phyloP scores from a whole-genome alignment of 1,140 invertebrate species.

The Apis dorsata region DNA sequence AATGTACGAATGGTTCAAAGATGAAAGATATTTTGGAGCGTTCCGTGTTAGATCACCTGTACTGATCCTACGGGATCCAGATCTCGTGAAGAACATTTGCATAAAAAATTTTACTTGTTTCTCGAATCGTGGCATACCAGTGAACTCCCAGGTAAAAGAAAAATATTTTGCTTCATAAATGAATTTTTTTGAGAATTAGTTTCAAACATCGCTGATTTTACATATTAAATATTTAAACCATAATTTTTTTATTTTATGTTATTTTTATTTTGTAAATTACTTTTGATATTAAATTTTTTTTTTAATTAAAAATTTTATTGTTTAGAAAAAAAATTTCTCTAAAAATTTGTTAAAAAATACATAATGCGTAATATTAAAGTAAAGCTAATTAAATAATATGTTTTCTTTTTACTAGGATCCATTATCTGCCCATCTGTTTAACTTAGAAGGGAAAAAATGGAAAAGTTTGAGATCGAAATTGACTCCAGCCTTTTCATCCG shows the following conservation, averaged over 20 bases:
- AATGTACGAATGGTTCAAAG: constrained; percentile 76
- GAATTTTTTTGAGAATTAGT: background rate
- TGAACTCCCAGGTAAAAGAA: constrained; percentile 58
- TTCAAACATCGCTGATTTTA: background rate
- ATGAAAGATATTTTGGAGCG: constrained; percentile 76
- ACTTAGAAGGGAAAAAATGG: constrained; percentile 79
- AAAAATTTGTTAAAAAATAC: too few species aligned
- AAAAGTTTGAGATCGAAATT: constrained; percentile 79
- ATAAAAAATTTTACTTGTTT: constrained; percentile 81
- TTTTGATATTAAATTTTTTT: too few species aligned
- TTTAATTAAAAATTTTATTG: too few species aligned
- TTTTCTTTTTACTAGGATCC: constrained; percentile 61
- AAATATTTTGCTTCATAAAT: background rate
- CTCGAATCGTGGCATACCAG: constrained; percentile 75
- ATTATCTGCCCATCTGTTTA: constrained; percentile 74
- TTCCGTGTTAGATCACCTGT: constrained; percentile 78
- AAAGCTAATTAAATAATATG: background rate
- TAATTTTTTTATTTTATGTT: too few species aligned
- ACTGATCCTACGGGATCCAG: constrained; percentile 79
- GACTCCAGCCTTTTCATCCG: constrained; percentile 80
- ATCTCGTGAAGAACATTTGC: constrained; percentile 78
- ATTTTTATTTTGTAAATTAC: too few species aligned
- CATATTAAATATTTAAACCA: background rate
- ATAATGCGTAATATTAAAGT: background rate
- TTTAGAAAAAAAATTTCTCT: too few species aligned